These are phyloP conservation scores for Pangasius djambal DNA, from an alignment of 2,797 vertebrate genomes.

Conservation along the genomic window DNA sequence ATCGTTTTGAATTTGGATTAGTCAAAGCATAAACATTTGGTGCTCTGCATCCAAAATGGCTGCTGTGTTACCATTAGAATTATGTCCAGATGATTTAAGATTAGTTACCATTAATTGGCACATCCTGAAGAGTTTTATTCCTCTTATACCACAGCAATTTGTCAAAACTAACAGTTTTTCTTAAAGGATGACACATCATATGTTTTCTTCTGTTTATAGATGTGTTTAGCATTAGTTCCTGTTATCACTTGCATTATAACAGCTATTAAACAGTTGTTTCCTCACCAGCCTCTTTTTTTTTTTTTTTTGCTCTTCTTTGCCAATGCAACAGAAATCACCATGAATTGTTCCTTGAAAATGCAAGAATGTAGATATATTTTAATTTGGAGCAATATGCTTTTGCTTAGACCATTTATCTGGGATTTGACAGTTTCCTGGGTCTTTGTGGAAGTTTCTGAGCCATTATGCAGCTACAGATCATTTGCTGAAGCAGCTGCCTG, in stretches of 20 bases:
- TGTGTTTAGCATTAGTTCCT: not conserved
- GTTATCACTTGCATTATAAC: not conserved
- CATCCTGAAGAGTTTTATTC: not conserved
- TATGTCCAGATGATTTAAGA: constrained; percentile 14
- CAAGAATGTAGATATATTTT: constrained; percentile 1
- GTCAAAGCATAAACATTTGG: not conserved
- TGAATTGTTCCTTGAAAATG: not conserved
- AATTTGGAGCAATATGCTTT: not conserved
- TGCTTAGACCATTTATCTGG: not conserved
- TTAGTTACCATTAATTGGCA: not conserved
- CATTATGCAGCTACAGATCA: constrained; percentile 25
- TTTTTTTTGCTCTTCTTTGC: not conserved
- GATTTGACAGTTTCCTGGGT: not conserved
- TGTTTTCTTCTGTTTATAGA: not conserved
- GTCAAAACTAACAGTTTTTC: not conserved
- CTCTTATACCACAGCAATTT: not conserved
- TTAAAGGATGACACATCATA: not conserved
- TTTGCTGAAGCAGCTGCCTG: constrained; percentile 30
- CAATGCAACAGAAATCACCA: not conserved
- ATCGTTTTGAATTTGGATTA: constrained; percentile 30
- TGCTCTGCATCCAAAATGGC: constrained; percentile 6
- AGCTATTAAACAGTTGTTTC: not conserved
- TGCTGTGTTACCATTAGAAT: not conserved
- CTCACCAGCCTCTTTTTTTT: too few species aligned
- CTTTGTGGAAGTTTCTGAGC: not conserved